Percentiles rank a stretch among this genome's conserved stretches.
Conservation (phyloP, 2,888 invertebrate genomes). For the Ellobium chinense region DNA sequence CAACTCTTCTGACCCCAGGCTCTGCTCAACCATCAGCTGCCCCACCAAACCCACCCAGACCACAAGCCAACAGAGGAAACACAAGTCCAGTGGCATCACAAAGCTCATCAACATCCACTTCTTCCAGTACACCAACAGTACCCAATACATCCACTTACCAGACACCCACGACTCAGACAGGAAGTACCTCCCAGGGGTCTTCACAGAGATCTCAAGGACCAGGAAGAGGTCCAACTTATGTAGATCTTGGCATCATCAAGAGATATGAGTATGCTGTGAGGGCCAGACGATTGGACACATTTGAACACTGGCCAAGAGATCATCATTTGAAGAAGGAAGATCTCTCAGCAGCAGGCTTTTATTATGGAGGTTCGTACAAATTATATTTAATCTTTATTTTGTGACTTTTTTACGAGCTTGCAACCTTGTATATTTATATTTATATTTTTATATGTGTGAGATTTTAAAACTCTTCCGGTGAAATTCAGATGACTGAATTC, state of each 20-base stretch:
- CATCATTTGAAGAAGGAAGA: conserved; percentile 41
- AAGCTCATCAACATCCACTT: not conserved
- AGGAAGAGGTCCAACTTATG: conserved; percentile 33
- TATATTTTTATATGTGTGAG: too few relatives aligned
- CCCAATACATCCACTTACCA: not conserved
- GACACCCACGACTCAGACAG: not conserved
- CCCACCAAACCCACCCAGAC: not conserved
- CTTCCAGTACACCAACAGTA: not conserved
- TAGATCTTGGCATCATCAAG: conserved; percentile 49
- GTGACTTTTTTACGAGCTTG: too few relatives aligned
- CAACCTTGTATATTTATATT: too few relatives aligned
- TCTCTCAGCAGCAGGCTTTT: conserved; percentile 44
- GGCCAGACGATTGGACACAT: conserved; percentile 33
- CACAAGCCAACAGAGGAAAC: conserved; percentile 8
- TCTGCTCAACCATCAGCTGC: not conserved
- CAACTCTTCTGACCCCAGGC: too few relatives aligned
- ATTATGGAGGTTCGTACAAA: conserved; percentile 31
- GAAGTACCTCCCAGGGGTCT: not conserved
- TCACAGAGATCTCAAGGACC: too few relatives aligned
- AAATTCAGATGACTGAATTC: too few relatives aligned
- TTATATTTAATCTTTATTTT: too few relatives aligned
- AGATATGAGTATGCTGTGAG: conserved; percentile 46
- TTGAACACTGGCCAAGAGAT: conserved; percentile 44
- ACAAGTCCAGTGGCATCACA: not conserved
- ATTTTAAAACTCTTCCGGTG: too few relatives aligned